Conservation (phyloP, 2,888 invertebrate species). For the Piscicola geometra region DNA sequence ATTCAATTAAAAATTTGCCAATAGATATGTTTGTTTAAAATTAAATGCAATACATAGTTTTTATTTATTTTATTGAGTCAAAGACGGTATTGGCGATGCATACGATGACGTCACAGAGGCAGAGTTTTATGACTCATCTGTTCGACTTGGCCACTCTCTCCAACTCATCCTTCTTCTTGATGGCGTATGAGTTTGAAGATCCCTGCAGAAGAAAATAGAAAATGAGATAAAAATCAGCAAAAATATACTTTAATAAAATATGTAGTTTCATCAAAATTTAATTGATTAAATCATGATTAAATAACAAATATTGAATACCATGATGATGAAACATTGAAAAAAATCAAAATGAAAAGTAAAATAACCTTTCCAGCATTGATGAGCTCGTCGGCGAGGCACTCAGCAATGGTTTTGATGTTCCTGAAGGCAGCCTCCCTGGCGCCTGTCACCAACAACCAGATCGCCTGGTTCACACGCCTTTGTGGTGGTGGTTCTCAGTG, state of each 20-base stretch:
- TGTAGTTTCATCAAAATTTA: not conserved
- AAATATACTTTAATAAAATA: no score
- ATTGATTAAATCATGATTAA: not conserved
- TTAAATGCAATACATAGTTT: no score
- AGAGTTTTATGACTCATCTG: constrained; percentile 67
- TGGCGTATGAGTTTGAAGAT: constrained; percentile 98
- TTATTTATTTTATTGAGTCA: constrained; percentile 8
- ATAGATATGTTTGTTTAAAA: no score
- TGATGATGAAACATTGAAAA: no score
- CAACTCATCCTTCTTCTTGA: constrained; percentile 99
- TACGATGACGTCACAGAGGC: no score
- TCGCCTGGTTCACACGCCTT: constrained; percentile 96
- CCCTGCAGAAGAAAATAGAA: constrained; percentile 71
- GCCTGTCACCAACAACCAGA: constrained; percentile 97
- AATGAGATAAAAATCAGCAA: no score
- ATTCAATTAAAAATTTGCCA: no score
- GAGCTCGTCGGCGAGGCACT: constrained; percentile 98
- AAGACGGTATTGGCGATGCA: no score
- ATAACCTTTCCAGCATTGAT: constrained; percentile 95
- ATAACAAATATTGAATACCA: not conserved
- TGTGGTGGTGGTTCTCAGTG: no score
- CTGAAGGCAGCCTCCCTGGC: constrained; percentile 98
- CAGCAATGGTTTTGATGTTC: constrained; percentile 99
- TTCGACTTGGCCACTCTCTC: constrained; percentile 99
- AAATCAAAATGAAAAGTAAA: not conserved